These are phyloP conservation scores for Hemitrygon akajei DNA, from an alignment of 2,797 vertebrate species.

Conservation along the genomic window DNA sequence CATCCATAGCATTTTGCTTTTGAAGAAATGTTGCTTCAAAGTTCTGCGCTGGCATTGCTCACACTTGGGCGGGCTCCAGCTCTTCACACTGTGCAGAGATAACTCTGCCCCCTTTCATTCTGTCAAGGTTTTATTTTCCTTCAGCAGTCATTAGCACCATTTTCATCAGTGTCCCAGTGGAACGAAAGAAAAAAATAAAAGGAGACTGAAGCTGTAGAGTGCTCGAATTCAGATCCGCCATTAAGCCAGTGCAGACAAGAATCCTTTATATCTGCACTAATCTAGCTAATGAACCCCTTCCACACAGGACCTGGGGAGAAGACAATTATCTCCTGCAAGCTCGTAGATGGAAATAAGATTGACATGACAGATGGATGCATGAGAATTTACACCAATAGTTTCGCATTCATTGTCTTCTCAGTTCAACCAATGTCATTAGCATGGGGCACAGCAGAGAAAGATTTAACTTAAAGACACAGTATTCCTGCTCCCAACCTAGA, in stretches of 20 bases:
- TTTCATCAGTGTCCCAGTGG: background rate
- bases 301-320: background rate
- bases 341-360: conserved; percentile 1
- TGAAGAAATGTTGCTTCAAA: background rate
- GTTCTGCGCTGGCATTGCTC: background rate
- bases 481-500: conserved; percentile 23
- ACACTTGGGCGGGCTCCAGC: background rate
- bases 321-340: conserved; percentile 26
- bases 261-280: conserved; percentile 24
- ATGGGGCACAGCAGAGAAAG: conserved; percentile 15
- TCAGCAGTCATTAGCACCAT: background rate
- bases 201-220: background rate
- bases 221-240: conserved; percentile 10
- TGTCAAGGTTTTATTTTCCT: background rate
- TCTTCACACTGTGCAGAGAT: background rate
- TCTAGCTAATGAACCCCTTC: conserved; percentile 20
- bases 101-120: conserved; percentile 29
- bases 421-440: conserved; percentile 32
- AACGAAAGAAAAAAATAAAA: background rate
- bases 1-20: too few relatives aligned
- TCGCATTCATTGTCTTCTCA: conserved; percentile 16
- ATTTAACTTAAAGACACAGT: conserved; percentile 24
- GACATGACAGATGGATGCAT: conserved; percentile 29
- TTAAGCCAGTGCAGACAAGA: conserved; percentile 15
- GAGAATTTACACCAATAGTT: background rate